Base-by-base conservation (phyloP, 1,140 invertebrate species). In the Conus ventricosus region DNA sequence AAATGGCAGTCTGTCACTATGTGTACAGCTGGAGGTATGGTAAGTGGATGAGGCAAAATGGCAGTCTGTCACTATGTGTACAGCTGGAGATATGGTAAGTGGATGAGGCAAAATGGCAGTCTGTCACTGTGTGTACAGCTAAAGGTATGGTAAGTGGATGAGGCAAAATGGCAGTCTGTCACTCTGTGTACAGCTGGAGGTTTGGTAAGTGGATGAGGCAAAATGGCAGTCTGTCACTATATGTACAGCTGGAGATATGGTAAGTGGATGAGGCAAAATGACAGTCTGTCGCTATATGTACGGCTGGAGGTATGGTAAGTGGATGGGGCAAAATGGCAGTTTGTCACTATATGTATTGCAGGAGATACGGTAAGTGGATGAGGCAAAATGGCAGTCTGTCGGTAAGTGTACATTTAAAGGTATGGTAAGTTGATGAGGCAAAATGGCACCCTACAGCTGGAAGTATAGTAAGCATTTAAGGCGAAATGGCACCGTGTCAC, bases 11-110 rank as follows among this genome's bases (percentile, higher is more conserved):
- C 96, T 99, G 87, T 96, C 97, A 5, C 87, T 98, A 0, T 97
- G 96, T 96, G 99, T 88, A 85, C 99, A 20, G 98, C 99, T 89
- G 99, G 99, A 89, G 98, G 96, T 86, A 98, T 97, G 96, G 99
- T 98, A 96, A 97, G 97, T 97, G 8, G 57, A 39, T 39, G 39
- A 39, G 39, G 39, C 39, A 39, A 39, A 39, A 39, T 39, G 39
- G 39, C 39, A 39, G 0, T 3, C 39, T 39, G 39, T 39, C 39
- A 39, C 39, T 39, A 39, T 39, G 3, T 39, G 39, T 39, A 99
- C 95, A 1, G 39, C 39, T 97, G 99, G 51, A 97, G 99, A 55
- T 96, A 39, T 39, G 39, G 39, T 39, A 39, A 39, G 39, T 39
- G 39, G 39, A 39, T 97, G 39, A 39, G 39, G 3, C 98, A 98